Conservation (phyloP, 2,113 vertebrate species). For the Caranx ignobilis region DNA sequence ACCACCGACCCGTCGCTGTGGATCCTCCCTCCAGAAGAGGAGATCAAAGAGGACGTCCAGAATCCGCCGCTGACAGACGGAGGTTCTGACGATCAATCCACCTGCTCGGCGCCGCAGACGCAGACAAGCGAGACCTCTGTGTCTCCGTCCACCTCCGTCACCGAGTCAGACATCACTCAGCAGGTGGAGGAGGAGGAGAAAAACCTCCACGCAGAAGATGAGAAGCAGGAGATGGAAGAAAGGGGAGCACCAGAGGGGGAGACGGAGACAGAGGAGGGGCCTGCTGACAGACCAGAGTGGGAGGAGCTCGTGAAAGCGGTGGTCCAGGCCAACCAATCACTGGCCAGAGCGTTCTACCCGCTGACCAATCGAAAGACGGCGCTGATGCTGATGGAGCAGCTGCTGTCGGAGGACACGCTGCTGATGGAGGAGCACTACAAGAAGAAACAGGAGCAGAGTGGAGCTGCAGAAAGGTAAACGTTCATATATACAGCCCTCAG, state of each 20-base stretch:
- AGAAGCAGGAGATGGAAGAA: constrained; percentile 42
- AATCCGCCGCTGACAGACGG: constrained; percentile 14
- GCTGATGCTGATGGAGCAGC: constrained; percentile 91
- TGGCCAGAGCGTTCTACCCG: constrained; percentile 86
- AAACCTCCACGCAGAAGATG: constrained; percentile 6
- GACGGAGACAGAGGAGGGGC: constrained; percentile 17
- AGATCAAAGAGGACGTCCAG: constrained; percentile 40
- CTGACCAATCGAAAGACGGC: constrained; percentile 86
- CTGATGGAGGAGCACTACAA: constrained; percentile 86
- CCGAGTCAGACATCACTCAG: constrained; percentile 46
- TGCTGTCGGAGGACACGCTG: constrained; percentile 88
- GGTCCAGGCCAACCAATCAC: constrained; percentile 86
- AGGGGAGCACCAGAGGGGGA: constrained; percentile 58
- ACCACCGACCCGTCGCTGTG: constrained; percentile 80
- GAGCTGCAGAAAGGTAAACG: constrained; percentile 68
- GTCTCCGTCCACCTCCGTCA: constrained; percentile 27
- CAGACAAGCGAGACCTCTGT: constrained; percentile 28
- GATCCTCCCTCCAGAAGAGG: constrained; percentile 56
- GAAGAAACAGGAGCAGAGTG: constrained; percentile 80
- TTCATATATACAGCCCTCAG: background rate
- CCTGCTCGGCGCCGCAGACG: background rate
- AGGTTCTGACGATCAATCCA: constrained; percentile 30
- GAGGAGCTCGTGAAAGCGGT: constrained; percentile 88
- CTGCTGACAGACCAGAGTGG: constrained; percentile 64
- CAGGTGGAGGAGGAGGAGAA: constrained; percentile 50